phyloP scores from a whole-genome alignment of 2,888 invertebrate species.

The Microctonus hyperodae region DNA sequence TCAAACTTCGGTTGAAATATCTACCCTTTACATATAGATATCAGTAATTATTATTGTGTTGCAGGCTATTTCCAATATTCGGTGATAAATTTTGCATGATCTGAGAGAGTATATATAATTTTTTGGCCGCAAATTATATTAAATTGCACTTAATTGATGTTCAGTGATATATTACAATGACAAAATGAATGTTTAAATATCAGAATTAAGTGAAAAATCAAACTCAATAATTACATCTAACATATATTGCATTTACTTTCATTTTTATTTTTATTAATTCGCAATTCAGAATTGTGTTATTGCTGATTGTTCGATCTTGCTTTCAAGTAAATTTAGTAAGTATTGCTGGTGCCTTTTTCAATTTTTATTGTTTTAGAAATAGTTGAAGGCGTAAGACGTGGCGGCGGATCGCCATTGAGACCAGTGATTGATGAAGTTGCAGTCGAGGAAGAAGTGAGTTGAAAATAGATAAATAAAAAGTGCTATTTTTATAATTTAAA shows the following conservation, averaged over 20 bases:
- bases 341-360: too few relatives aligned
- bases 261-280: not conserved
- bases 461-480: not conserved
- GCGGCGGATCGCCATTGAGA: slow-evolving; percentile 73
- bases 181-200: too few relatives aligned
- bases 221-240: not conserved
- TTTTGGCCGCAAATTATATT: not conserved
- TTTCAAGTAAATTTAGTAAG: too few relatives aligned
- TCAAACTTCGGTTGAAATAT: not conserved
- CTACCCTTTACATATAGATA: slow-evolving; percentile 5
- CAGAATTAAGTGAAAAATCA: not conserved
- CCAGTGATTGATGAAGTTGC: slow-evolving; percentile 75
- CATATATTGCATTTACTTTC: too few relatives aligned
- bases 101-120: not conserved
- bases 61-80: not conserved
- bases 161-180: not conserved
- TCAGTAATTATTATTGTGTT: slow-evolving; percentile 6
- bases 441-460: slow-evolving; percentile 69
- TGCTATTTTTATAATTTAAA: slow-evolving; percentile 14
- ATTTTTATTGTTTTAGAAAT: slow-evolving; percentile 71
- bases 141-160: not conserved
- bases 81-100: not conserved
- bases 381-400: slow-evolving; percentile 75
- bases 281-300: too few relatives aligned
- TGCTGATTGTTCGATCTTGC: too few relatives aligned